Conservation (phyloP, 2,888 invertebrate species). For the Drosophila vallismaia region DNA sequence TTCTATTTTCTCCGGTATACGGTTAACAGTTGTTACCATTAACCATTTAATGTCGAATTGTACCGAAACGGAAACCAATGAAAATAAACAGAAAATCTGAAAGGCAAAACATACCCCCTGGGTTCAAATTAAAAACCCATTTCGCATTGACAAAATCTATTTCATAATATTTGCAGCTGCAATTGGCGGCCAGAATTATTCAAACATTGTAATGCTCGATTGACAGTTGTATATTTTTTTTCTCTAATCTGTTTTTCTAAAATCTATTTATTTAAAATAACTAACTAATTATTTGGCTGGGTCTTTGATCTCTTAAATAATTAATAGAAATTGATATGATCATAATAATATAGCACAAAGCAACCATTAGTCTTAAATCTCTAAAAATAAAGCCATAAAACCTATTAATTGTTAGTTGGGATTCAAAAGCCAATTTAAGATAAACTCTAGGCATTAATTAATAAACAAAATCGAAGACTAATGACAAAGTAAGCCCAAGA, state of each 20-base stretch:
- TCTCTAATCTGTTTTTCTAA: slow-evolving; percentile 8
- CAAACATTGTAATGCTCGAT: slow-evolving; percentile 6
- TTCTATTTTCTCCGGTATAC: slow-evolving; percentile 68
- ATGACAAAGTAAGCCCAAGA: not conserved
- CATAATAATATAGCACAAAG: not conserved
- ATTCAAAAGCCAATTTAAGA: not conserved
- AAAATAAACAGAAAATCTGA: slow-evolving; percentile 46
- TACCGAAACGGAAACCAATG: slow-evolving; percentile 55
- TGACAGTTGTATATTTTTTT: slow-evolving; percentile 1
- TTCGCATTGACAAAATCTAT: slow-evolving; percentile 22
- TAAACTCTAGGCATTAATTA: not conserved
- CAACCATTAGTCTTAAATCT: slow-evolving; percentile 16
- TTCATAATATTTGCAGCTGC: slow-evolving; percentile 30
- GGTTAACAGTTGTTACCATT: slow-evolving; percentile 77
- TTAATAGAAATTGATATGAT: slow-evolving; percentile 6
- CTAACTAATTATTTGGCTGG: not conserved
- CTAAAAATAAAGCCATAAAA: slow-evolving; percentile 8
- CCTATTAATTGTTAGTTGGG: not conserved
- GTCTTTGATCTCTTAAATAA: slow-evolving; percentile 15
- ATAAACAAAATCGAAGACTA: not conserved
- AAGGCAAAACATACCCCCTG: slow-evolving; percentile 21
- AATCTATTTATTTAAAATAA: slow-evolving; percentile 1
- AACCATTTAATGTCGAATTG: slow-evolving; percentile 64
- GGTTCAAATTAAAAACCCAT: slow-evolving; percentile 46
- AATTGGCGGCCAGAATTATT: not conserved